Percentiles rank a stretch among this genome's conserved stretches.
phyloP scores from a whole-genome alignment of 2,797 vertebrate species.

The Scomberomorus guttatus region DNA sequence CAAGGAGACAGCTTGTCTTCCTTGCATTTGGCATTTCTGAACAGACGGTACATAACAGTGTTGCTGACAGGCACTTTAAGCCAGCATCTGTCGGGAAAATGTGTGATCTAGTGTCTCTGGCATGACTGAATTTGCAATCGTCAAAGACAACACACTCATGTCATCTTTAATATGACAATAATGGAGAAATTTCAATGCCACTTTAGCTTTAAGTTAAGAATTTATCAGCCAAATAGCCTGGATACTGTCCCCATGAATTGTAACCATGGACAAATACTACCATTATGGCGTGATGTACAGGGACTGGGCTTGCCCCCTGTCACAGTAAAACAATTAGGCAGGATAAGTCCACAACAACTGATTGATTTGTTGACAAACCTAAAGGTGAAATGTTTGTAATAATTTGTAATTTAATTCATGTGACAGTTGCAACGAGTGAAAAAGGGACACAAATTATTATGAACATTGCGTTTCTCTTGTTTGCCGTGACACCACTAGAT shows the following conservation, averaged over 20 bases:
- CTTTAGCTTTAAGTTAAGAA: conserved; percentile 41
- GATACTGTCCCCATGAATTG: conserved; percentile 31
- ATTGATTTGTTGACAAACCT: conserved; percentile 21
- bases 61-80: conserved; percentile 78
- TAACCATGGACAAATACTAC: conserved; percentile 26
- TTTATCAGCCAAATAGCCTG: conserved; percentile 52
- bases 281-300: conserved; percentile 22
- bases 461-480: neutral
- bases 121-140: conserved; percentile 75
- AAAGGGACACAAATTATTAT: neutral
- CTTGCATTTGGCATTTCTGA: conserved; percentile 76
- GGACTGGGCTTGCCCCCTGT: conserved; percentile 20
- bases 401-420: conserved; percentile 8
- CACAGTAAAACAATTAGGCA: conserved; percentile 12
- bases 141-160: conserved; percentile 58
- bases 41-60: conserved; percentile 77
- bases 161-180: conserved; percentile 59
- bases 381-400: conserved; percentile 12
- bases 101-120: conserved; percentile 73
- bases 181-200: conserved; percentile 51
- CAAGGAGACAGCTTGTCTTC: conserved; percentile 76
- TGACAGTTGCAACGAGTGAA: conserved; percentile 1
- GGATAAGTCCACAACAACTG: conserved; percentile 22
- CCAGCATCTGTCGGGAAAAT: conserved; percentile 81
- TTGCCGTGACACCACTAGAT: neutral